Evolutionary conservation across 2,797 vertebrate genomes (phyloP).

Genomic region (Protosalanx chinensis): DNA sequence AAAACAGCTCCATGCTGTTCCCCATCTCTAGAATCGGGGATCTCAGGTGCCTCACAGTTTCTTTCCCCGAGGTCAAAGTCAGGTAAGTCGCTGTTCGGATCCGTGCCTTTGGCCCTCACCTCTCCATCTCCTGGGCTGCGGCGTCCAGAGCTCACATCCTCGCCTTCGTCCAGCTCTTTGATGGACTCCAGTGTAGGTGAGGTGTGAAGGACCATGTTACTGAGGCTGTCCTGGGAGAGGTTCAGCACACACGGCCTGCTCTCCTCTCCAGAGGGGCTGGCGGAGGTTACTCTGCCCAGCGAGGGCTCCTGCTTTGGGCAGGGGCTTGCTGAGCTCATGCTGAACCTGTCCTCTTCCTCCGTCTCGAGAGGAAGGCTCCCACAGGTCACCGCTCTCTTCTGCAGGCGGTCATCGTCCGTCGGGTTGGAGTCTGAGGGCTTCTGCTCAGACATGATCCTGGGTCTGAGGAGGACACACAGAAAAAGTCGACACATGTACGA

Average conservation of each 20-base stretch:
- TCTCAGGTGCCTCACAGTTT: neutral
- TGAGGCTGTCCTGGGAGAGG: slow-evolving; percentile 20
- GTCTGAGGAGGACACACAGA: neutral
- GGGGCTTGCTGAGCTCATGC: slow-evolving; percentile 27
- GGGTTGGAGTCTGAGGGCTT: slow-evolving; percentile 8
- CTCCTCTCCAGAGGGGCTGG: slow-evolving; percentile 2
- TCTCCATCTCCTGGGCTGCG: slow-evolving; percentile 30
- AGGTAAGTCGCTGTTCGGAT: neutral
- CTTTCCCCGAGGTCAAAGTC: slow-evolving; percentile 3
- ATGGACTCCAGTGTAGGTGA: slow-evolving; percentile 41
- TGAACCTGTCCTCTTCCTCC: slow-evolving; percentile 18
- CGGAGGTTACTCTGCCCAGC: neutral
- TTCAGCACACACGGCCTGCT: slow-evolving; percentile 1
- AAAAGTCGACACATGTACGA: neutral
- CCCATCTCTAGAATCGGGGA: slow-evolving; percentile 4
- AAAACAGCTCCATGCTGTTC: slow-evolving; percentile 4
- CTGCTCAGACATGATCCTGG: slow-evolving; percentile 22
- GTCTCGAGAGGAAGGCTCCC: neutral
- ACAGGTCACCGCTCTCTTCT: neutral
- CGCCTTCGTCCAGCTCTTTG: slow-evolving; percentile 39
- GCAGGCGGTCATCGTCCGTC: slow-evolving; percentile 11
- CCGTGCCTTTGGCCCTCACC: slow-evolving; percentile 14
- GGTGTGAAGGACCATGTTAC: slow-evolving; percentile 17
- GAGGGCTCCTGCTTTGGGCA: slow-evolving; percentile 9
- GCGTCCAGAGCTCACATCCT: slow-evolving; percentile 18